Base-by-base conservation (phyloP, 2,797 vertebrate genomes). In the Euthynnus affinis region DNA sequence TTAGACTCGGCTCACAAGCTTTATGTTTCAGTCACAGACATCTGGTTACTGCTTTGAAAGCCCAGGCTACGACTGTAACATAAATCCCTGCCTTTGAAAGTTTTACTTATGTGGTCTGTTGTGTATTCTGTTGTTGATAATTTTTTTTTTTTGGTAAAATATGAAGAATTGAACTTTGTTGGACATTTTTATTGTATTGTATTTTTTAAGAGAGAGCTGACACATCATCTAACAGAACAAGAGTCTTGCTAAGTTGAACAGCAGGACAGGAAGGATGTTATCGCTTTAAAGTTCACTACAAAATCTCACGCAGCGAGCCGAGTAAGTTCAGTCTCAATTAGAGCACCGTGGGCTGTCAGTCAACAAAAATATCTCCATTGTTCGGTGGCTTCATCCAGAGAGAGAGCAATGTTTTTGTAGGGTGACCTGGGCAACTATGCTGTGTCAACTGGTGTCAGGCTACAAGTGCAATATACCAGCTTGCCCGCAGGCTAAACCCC, bases 381-480 rank as follows among this genome's bases (percentile, higher is more conserved):
- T 95, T 90, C 63, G 37, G 69, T 66, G 71, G 84, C 78, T 91
- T 93, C 89, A 75, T 84, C 83, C 81, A 92, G 83, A 89, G 90
- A 90, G 91, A 89, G 87, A 89, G 90, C 88, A 85, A 90, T 95
- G 95, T 96, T 95, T 94, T 96, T 95, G 91, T 94, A 93, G 87
- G 87, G 89, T 94, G 95, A 96, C 95, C 95, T 90, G 92, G 87
- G 90, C 80, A 93, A 92, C 92, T 90, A 93, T 93, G 83, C 90
- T 91, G 91, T 95, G 95, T 95, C 94, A 96, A 96, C 93, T 94
- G 95, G 94, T 95, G 94, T 96, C 95, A 95, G 92, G 90, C 92
- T 94, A 93, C 94, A 91, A 93, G 93, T 91, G 90, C 87, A 71
- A 87, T 84, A 87, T 87, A 87, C 83, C 87, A 85, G 86, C 87